Evolutionary conservation across 1,140 invertebrate genomes (phyloP).

Genomic region (Euwallacea fornicatus): DNA sequence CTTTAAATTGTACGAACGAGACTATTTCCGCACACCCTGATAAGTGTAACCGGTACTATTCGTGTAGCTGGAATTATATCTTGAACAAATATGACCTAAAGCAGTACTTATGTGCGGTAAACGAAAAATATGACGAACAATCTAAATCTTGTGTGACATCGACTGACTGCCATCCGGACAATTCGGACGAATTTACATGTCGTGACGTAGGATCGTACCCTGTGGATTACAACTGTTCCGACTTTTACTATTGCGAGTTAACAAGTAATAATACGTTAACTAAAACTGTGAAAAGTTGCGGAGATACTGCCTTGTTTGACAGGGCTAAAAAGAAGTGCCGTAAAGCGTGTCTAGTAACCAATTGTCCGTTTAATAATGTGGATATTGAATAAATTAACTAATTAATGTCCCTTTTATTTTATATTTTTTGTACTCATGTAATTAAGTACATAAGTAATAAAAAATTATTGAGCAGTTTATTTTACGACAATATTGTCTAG

Average conservation of each 20-base stretch:
- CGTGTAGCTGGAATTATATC: conserved; percentile 42
- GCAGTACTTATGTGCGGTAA: conserved; percentile 42
- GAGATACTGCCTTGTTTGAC: conserved; percentile 40
- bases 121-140: conserved; percentile 31
- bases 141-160: conserved; percentile 26
- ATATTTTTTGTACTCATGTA: no score
- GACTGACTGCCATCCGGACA: conserved; percentile 2
- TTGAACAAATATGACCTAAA: conserved; percentile 36
- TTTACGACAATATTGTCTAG: no score
- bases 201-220: conserved; percentile 41
- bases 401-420: background rate
- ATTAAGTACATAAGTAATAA: no score
- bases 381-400: conserved; percentile 13
- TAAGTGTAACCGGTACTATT: conserved; percentile 46
- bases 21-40: conserved; percentile 42
- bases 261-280: conserved; percentile 16
- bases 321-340: conserved; percentile 40
- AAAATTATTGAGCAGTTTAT: no score
- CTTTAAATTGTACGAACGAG: conserved; percentile 35
- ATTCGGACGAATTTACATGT: conserved; percentile 36
- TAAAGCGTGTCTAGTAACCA: conserved; percentile 40
- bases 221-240: conserved; percentile 42
- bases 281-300: conserved; percentile 38
- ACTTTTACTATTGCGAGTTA: conserved; percentile 44
- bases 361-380: conserved; percentile 37